phyloP scores from a whole-genome alignment of 2,113 vertebrate genomes.

The Odontophorus gujanensis region DNA sequence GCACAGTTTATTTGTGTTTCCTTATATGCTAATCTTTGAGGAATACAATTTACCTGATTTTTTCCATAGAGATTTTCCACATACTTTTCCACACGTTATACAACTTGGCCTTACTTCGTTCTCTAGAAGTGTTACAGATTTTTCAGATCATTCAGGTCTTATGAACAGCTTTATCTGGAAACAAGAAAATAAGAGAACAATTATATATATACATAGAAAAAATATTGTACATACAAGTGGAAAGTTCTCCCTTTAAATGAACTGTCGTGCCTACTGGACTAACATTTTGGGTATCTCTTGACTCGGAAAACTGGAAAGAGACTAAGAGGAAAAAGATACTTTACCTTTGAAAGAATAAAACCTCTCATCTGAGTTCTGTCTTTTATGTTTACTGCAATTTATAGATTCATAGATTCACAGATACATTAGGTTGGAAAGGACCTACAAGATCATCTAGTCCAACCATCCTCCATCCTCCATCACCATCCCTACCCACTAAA shows the following conservation, averaged over 20 bases:
- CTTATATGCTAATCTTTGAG: neutral
- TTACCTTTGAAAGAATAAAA: neutral
- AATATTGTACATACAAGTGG: neutral
- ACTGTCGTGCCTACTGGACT: neutral
- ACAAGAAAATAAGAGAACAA: neutral
- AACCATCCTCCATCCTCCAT: too few relatives aligned
- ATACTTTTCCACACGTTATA: constrained; percentile 23
- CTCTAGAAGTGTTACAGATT: neutral
- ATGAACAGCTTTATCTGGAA: neutral
- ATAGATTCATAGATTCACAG: too few relatives aligned
- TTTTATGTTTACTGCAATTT: neutral
- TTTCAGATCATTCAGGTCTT: neutral
- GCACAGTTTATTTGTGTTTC: constrained; percentile 13
- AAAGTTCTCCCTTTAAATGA: neutral
- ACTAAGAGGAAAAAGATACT: neutral
- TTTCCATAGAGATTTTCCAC: constrained; percentile 42
- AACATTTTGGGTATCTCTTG: neutral
- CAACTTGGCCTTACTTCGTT: constrained; percentile 12
- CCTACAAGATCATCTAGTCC: too few relatives aligned
- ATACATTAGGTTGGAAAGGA: too few relatives aligned
- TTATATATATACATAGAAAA: neutral
- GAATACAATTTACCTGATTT: constrained; percentile 19
- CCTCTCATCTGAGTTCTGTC: neutral
- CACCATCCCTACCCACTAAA: too few relatives aligned
- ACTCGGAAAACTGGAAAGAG: neutral